A percentile compares a stretch with the other conserved stretches of the same genome.
These are phyloP conservation scores for Tetragonula clypearis DNA, from an alignment of 1,140 invertebrate species.

Conservation along the genomic window DNA sequence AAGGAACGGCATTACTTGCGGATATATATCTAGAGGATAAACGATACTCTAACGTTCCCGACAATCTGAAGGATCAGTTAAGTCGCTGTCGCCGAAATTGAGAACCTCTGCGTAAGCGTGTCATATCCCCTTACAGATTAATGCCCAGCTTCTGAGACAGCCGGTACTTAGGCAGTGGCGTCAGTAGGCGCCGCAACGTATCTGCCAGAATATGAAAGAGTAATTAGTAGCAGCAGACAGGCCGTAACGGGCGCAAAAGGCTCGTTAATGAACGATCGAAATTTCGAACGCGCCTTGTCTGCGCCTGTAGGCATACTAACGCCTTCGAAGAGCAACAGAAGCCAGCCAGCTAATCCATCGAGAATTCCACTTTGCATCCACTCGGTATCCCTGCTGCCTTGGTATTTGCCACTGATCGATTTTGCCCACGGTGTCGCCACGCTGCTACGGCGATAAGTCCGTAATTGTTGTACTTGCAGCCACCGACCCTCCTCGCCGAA, in stretches of 20 bases:
- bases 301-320: slow-evolving; percentile 48
- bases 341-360: slow-evolving; percentile 55
- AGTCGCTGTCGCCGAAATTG: neutral
- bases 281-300: slow-evolving; percentile 61
- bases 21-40: too few species aligned
- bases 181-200: slow-evolving; percentile 19
- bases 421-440: slow-evolving; percentile 37
- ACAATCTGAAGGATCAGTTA: neutral
- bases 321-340: slow-evolving; percentile 31
- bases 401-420: slow-evolving; percentile 58
- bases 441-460: slow-evolving; percentile 54
- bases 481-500: neutral
- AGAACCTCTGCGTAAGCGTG: neutral
- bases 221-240: slow-evolving; percentile 60
- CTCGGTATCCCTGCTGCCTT: slow-evolving; percentile 30
- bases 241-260: slow-evolving; percentile 47
- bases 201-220: slow-evolving; percentile 66
- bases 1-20: too few species aligned
- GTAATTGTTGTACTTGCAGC: slow-evolving; percentile 69
- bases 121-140: slow-evolving; percentile 6
- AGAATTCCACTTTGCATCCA: slow-evolving; percentile 35
- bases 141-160: neutral
- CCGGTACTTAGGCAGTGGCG: neutral
- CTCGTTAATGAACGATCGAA: slow-evolving; percentile 69
- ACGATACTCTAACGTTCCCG: neutral